A percentile compares a stretch with the other conserved stretches of the same genome.
Evolutionary conservation across 2,888 invertebrate genomes (phyloP).

Genomic region (Lasioglossum pauxillum): DNA sequence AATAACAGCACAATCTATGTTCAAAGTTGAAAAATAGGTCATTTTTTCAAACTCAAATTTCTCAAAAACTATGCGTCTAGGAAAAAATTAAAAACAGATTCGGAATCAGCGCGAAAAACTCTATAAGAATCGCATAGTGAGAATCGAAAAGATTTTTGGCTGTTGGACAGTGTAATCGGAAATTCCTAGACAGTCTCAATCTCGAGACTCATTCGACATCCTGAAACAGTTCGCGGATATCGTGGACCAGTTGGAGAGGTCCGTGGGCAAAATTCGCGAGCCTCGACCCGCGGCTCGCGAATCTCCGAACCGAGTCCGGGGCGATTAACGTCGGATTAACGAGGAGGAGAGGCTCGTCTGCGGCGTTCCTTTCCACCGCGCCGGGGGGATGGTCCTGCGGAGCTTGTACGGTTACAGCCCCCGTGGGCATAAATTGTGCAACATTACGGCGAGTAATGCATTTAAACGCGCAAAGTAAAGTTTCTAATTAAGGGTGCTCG

Average conservation of each 20-base stretch:
- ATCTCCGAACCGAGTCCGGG: neutral
- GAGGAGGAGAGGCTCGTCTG: neutral
- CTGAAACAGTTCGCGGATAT: neutral
- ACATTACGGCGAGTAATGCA: constrained; percentile 67
- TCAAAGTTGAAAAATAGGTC: no score
- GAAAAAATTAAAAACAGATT: no score
- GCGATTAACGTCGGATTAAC: constrained; percentile 9
- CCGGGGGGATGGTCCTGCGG: constrained; percentile 22
- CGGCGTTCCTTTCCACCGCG: constrained; percentile 16
- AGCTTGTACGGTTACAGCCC: constrained; percentile 46
- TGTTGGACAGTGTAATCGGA: no score
- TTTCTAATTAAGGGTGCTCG: constrained; percentile 70
- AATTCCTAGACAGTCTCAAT: no score
- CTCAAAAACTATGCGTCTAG: no score
- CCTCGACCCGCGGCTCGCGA: neutral
- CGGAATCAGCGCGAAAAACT: no score
- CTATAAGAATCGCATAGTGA: no score
- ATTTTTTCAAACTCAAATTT: no score
- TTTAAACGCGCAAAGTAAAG: constrained; percentile 71
- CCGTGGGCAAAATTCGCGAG: neutral
- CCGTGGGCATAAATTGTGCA: constrained; percentile 68
- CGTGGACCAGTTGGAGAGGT: neutral
- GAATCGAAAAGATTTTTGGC: no score
- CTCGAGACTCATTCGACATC: no score
- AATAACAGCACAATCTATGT: no score